Percentiles rank a stretch among this genome's conserved stretches.
These are phyloP conservation scores for Rhimphoctona megacephalus DNA, from an alignment of 2,888 invertebrate genomes.

Conservation along the genomic window DNA sequence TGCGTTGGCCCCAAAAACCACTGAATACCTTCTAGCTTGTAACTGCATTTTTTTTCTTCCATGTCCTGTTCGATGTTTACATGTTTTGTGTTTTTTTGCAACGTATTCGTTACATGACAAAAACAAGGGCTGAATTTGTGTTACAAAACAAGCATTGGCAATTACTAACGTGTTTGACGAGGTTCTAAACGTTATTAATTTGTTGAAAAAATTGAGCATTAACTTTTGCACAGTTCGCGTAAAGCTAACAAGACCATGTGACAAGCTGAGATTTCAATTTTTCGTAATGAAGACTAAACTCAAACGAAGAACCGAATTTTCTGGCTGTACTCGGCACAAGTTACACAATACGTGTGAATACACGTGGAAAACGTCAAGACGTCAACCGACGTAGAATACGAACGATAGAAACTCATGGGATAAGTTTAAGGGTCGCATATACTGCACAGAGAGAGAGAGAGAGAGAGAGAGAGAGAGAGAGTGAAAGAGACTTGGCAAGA, in stretches of 20 bases:
- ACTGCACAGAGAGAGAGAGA: conserved; percentile 7
- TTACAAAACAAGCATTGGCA: not conserved
- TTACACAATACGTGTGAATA: not conserved
- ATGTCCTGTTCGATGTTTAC: not conserved
- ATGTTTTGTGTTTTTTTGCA: not conserved
- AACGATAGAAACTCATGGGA: conserved; percentile 81
- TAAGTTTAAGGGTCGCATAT: conserved; percentile 78
- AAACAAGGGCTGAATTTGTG: not conserved
- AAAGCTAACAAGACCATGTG: too few relatives aligned
- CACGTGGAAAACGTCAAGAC: conserved; percentile 30
- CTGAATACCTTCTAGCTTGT: not conserved
- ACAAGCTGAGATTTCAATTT: too few relatives aligned
- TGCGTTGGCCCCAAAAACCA: conserved; percentile 1
- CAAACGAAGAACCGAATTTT: not conserved
- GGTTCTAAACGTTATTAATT: too few relatives aligned
- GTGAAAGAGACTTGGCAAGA: conserved; percentile 59
- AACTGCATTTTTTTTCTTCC: conserved; percentile 13
- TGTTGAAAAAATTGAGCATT: too few relatives aligned
- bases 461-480: conserved; percentile 33
- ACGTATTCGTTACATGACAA: not conserved
- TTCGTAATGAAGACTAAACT: too few relatives aligned
- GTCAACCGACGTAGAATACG: conserved; percentile 9
- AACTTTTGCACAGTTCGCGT: too few relatives aligned
- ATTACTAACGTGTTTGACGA: too few relatives aligned
- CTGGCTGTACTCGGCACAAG: not conserved